A percentile compares a stretch with the other conserved stretches of the same genome.
phyloP scores from a whole-genome alignment of 64 coral and sea anemone genomes.

The Actinia equina region DNA sequence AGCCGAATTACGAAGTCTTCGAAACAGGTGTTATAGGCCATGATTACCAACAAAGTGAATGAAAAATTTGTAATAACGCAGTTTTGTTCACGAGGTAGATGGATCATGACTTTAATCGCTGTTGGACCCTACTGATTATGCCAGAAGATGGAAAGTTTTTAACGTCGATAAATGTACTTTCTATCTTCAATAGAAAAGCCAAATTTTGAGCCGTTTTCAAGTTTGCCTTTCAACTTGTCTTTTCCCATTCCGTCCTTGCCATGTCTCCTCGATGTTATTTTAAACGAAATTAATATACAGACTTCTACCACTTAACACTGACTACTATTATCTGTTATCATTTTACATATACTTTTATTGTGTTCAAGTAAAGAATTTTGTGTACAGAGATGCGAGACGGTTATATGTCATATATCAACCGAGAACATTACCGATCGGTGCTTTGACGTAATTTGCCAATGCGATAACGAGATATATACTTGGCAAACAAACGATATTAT shows the following conservation, averaged over 20 bases:
- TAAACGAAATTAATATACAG: background rate
- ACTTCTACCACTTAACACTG: background rate
- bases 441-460: background rate
- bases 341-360: background rate
- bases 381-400: background rate
- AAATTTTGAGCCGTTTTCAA: background rate
- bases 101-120: background rate
- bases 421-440: background rate
- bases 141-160: background rate
- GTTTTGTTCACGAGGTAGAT: background rate
- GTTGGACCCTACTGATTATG: background rate
- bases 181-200: background rate
- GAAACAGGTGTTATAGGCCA: conserved; percentile 16
- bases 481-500: conserved; percentile 5
- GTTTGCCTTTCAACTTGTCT: background rate
- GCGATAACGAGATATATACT: background rate
- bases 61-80: background rate
- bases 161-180: background rate
- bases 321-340: conserved; percentile 1
- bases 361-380: background rate
- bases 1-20: conserved; percentile 1
- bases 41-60: background rate
- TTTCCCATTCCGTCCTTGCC: background rate
- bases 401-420: background rate
- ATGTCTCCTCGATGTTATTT: background rate